Percentiles rank a stretch among this genome's conserved stretches.
These are phyloP conservation scores for Nysson spinosus DNA, from an alignment of 2,888 invertebrate genomes.

Conservation along the genomic window DNA sequence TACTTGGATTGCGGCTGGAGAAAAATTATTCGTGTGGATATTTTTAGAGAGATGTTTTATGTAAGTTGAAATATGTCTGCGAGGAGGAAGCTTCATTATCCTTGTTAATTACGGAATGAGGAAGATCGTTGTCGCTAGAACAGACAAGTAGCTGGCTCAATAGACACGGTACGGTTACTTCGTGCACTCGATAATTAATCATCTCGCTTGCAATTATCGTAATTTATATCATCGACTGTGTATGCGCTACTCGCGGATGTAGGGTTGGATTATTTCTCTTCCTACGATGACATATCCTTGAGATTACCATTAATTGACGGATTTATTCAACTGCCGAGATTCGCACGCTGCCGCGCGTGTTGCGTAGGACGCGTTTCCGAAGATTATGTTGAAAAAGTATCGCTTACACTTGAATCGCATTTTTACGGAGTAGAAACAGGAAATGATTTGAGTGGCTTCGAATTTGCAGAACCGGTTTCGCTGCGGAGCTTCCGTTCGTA, in stretches of 20 bases:
- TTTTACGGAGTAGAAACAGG: constrained; percentile 30
- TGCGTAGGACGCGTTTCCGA: neutral
- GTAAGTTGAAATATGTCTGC: too few relatives aligned
- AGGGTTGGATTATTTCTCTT: constrained; percentile 38
- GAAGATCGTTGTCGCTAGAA: constrained; percentile 67
- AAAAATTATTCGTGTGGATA: too few relatives aligned
- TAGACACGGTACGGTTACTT: constrained; percentile 59
- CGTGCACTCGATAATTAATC: constrained; percentile 65
- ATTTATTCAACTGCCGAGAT: constrained; percentile 7
- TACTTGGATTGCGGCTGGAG: too few relatives aligned
- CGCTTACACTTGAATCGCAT: constrained; percentile 5
- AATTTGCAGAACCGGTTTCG: constrained; percentile 25
- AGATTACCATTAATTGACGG: constrained; percentile 6
- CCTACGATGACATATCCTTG: constrained; percentile 1
- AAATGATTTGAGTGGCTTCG: constrained; percentile 20
- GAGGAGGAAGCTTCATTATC: constrained; percentile 64
- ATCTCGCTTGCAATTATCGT: constrained; percentile 68
- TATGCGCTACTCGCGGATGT: constrained; percentile 21
- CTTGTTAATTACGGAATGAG: constrained; percentile 67
- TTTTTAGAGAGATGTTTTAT: too few relatives aligned
- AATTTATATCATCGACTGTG: constrained; percentile 64
- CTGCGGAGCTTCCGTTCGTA: neutral
- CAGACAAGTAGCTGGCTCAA: constrained; percentile 53
- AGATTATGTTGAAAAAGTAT: neutral
- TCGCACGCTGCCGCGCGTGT: neutral